Evolutionary conservation across 1,140 invertebrate genomes (phyloP), one percentile per base, ranked within the genome.

Genomic region (Musca vetustissima): DNA sequence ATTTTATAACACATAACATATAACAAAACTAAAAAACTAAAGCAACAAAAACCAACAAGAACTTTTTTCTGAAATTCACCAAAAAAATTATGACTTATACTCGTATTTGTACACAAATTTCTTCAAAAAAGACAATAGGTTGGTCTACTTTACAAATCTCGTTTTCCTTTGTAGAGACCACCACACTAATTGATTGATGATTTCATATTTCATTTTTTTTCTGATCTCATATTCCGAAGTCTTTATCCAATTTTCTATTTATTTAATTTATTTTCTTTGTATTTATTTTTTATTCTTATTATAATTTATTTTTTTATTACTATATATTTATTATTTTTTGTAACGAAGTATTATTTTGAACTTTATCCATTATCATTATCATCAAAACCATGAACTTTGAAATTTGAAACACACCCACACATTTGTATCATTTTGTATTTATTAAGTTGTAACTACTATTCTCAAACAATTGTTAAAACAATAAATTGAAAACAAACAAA

Each of bases 71-170:
- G 13, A 48, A 52, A 24, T 61, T 43, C 66, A 70, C 67, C n/a
- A n/a, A n/a, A n/a, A 43, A 43, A 43, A 43, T 28, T 28, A 74
- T 78, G 78, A 79, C 78, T 75, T 75, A 79, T 78, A 76, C 75
- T 79, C 78, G 74, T 71, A 80, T 76, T 80, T 79, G 78, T 80
- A 78, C 73, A 72, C 72, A 79, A 77, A 76, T 67, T 69, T 65
- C 50, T 65, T 59, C 28, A 32, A 49, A 55, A 59, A 21, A 15
- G 48, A 25, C 47, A 66, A 47, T 14, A 8, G 43, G 9, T 17
- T 22, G 57, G 49, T 52, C 21, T 52, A 6, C 21, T 52, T 52
- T 52, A 19, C 9, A 52, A 21, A 7, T 8, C 21, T 8, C 21
- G n/a, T 52, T 49, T 7, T n/a, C 15, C 8, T 21, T 8, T 61